Evolutionary conservation across 2,888 invertebrate genomes (phyloP).

Genomic region (Hydroisotoma schaefferi): DNA sequence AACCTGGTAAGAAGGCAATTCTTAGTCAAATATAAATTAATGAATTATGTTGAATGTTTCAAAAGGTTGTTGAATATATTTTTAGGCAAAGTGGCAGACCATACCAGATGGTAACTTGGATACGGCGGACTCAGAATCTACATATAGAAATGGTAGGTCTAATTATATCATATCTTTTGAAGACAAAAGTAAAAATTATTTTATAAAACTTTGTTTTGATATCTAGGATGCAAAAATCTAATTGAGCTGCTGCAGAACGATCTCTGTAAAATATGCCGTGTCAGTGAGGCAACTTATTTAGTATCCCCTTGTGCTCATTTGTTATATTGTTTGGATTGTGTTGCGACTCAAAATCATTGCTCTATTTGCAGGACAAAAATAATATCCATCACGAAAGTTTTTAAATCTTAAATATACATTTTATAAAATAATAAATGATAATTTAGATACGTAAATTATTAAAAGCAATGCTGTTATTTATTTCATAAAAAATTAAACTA

Average conservation of each 20-base stretch:
- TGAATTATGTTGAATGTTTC: too few species aligned
- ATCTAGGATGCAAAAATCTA: too few species aligned
- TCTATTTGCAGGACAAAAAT: background rate
- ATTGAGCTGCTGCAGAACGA: background rate
- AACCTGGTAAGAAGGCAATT: too few species aligned
- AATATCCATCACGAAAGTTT: background rate
- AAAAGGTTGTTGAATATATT: too few species aligned
- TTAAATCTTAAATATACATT: background rate
- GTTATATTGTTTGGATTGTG: background rate
- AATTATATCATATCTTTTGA: too few species aligned
- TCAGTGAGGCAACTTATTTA: background rate
- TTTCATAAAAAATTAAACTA: background rate
- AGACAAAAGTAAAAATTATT: too few species aligned
- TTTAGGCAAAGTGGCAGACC: too few species aligned
- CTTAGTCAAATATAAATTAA: too few species aligned
- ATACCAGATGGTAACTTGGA: too few species aligned
- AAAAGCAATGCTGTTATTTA: background rate
- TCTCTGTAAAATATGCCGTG: background rate
- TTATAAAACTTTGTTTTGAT: too few species aligned
- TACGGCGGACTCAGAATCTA: too few species aligned
- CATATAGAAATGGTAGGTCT: too few species aligned
- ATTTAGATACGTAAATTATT: background rate
- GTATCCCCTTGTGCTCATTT: slow-evolving; percentile 3
- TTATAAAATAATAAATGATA: background rate
- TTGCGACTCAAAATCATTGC: background rate